Evolutionary conservation across 1,140 invertebrate species (phyloP), one percentile per base, ranked within the genome.

Genomic region (Pseudoatta argentina): DNA sequence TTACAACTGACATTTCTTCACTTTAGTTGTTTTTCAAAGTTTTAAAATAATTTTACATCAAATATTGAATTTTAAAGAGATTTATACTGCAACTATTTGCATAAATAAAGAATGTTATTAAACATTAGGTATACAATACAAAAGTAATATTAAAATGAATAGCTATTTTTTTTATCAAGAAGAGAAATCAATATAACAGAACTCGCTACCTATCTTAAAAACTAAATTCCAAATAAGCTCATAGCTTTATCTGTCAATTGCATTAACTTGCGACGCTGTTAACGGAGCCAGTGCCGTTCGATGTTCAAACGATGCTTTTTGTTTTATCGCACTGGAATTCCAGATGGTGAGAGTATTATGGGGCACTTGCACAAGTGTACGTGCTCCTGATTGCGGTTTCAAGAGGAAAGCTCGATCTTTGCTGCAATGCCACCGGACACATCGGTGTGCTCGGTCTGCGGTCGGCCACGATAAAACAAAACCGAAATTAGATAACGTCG

Each of bases 331-430:
- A 18, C 39, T 57, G 71, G 75, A 81, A 87, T 87, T 66, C 75
- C 67, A 82, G 67, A 59, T 73, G 55, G 67, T 73, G 51, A 79
- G 59, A 27, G 51, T 81, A 78, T 81, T 69, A 73, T 53, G 59
- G 10, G 75, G 30, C 39, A 34, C 34, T 73, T 78, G 76, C 30
- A 53, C 63, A 55, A 51, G 18, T 81, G 27, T 87, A 87, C 51
- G 27, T 55, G 53, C 39, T 18, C 30, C 72, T 86, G 82, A 86
- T 87, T 53, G 75, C 59, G 73, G 44, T 64, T 87, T 82, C 76
- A n/a, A 83, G 79, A 83, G 79, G 67, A 83, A 82, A 83, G 51
- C 79, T n/a, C 79, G 69, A 83, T 83, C 67, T 73, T 82, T 72
- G 66, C 79, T 59, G 79, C 66, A 82, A 59, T n/a, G 61, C 44